Percentiles rank a stretch among this genome's conserved stretches.
Evolutionary conservation across 2,888 invertebrate species (phyloP).

Genomic region (Ctenicera cuprea): DNA sequence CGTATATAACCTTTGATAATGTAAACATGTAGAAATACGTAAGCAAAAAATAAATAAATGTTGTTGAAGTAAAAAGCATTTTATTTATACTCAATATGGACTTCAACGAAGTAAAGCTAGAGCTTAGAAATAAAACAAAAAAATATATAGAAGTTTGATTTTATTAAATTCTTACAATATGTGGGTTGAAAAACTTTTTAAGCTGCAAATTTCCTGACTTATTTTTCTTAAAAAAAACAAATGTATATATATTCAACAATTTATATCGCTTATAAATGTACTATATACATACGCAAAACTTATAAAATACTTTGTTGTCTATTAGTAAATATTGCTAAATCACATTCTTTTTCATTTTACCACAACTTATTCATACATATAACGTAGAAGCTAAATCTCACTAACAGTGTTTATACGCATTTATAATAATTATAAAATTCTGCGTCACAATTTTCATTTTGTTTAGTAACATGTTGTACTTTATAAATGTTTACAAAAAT

Average conservation of each 20-base stretch:
- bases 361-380: constrained; percentile 31
- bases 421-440: constrained; percentile 22
- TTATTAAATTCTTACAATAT: constrained; percentile 22
- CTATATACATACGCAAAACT: constrained; percentile 50
- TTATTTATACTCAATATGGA: too few species aligned
- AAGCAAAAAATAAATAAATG: too few species aligned
- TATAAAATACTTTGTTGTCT: constrained; percentile 48
- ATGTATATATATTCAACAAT: constrained; percentile 21
- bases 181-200: not conserved
- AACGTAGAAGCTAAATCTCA: constrained; percentile 48
- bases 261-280: constrained; percentile 30
- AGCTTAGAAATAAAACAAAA: not conserved
- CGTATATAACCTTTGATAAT: too few species aligned
- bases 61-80: too few species aligned
- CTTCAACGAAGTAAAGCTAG: too few species aligned
- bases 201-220: not conserved
- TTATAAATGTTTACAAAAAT: constrained; percentile 26
- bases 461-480: constrained; percentile 23
- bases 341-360: constrained; percentile 56
- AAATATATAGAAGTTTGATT: constrained; percentile 12
- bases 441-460: constrained; percentile 18
- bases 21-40: too few species aligned
- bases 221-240: constrained; percentile 8
- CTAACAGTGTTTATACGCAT: constrained; percentile 45
- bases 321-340: constrained; percentile 59